Evolutionary conservation across 1,140 invertebrate species (phyloP), one percentile per base, ranked within the genome.

Genomic region (Zaprionus africanus): DNA sequence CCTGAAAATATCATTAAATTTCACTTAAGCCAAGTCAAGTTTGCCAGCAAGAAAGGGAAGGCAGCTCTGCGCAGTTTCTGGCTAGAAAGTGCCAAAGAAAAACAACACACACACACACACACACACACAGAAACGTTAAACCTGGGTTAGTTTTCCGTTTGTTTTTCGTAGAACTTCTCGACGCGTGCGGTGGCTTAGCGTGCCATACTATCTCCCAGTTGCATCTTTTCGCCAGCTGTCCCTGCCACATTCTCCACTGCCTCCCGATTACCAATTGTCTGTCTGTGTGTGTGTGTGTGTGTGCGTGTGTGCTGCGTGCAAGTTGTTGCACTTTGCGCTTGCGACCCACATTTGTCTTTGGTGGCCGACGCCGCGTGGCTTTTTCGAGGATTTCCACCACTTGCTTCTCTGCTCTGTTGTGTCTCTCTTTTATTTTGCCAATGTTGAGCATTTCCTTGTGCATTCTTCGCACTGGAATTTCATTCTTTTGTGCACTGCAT

Each of bases 271-370:
- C 26, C 38, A 69, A 60, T 38, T 61, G 57, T 76, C 41, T 76
- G 58, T 22, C 13, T n/a, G 22, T 17, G 34, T 11, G 17, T 62
- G 58, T 31, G 13, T 59, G 57, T 57, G 31, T 54, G 36, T 15
- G 31, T 62, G 4, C 41, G 26, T 31, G 26, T 43, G 59, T 17
- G 17, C 53, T 75, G 73, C 68, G 69, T 83, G 64, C 74, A 51
- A 80, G 83, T 88, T 80, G 84, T 81, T 87, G 84, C 76, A 82
- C 79, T 88, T 82, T 88, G 85, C 76, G 81, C 81, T 90, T 90
- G 76, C 85, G 79, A 90, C 84, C 81, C 78, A 90, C 78, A 84
- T 90, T 87, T 88, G 83, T 88, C 84, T 87, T 80, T 86, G 83
- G 71, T 49, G 51, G 46, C 17, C 22, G 54, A 53, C 28, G 41